Evolutionary conservation across 1,140 invertebrate genomes (phyloP).

Genomic region (Halictus rubicundus): DNA sequence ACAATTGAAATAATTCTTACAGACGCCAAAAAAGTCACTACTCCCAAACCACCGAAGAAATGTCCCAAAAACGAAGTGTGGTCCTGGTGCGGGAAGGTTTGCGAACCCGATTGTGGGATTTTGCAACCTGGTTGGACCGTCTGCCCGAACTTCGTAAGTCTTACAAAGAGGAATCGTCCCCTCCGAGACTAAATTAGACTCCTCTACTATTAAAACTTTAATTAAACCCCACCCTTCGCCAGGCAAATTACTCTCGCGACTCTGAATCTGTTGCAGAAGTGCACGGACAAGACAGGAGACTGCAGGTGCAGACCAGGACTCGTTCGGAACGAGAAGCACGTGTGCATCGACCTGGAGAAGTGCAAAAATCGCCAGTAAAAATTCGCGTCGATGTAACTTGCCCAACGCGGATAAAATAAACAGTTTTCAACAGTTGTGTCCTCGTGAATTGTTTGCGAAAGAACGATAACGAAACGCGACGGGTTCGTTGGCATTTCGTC

Average conservation of each 20-base stretch:
- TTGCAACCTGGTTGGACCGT: neutral
- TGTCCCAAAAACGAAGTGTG: neutral
- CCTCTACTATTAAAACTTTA: neutral
- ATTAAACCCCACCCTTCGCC: neutral
- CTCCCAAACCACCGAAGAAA: neutral
- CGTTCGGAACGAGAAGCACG: neutral
- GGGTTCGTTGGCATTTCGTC: neutral
- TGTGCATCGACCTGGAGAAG: neutral
- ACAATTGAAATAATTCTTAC: too few species aligned
- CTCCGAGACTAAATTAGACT: too few species aligned
- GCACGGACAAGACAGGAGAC: neutral
- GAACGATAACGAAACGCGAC: neutral
- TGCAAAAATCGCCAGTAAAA: neutral
- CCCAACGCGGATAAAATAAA: neutral
- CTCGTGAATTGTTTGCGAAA: neutral
- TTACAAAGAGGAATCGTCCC: too few species aligned
- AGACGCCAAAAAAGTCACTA: neutral
- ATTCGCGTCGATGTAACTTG: neutral
- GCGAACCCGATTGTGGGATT: neutral
- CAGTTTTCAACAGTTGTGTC: too few species aligned
- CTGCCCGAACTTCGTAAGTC: neutral
- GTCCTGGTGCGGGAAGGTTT: neutral
- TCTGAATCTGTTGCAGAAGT: neutral
- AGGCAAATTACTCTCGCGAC: too few species aligned
- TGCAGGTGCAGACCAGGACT: neutral